phyloP scores from a whole-genome alignment of 2,113 vertebrate genomes.

The Antennarius striatus region DNA sequence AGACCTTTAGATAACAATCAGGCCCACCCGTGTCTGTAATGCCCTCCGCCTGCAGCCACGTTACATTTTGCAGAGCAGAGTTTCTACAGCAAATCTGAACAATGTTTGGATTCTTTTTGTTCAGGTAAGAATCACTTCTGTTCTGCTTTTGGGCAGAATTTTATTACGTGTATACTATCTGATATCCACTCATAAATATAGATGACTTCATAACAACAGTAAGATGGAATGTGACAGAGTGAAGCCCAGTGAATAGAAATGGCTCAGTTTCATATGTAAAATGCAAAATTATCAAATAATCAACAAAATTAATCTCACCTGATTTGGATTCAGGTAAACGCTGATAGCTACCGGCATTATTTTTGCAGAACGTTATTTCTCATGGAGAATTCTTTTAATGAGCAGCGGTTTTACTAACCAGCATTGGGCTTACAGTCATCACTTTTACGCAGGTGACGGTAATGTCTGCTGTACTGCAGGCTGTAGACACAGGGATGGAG shows the following conservation, averaged over 20 bases:
- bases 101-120: conserved; percentile 40
- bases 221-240: background rate
- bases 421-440: conserved; percentile 12
- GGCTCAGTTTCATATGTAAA: background rate
- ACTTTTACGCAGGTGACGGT: conserved; percentile 6
- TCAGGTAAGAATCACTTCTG: conserved; percentile 10
- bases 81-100: conserved; percentile 4
- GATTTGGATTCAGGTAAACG: conserved; percentile 8
- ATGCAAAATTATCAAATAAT: background rate
- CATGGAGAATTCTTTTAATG: background rate
- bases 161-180: conserved; percentile 55
- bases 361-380: conserved; percentile 25
- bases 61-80: conserved; percentile 11
- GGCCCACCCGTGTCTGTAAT: conserved; percentile 6
- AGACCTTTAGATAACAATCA: conserved; percentile 52
- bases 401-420: conserved; percentile 12
- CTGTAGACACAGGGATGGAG: background rate
- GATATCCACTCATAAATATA: conserved; percentile 46
- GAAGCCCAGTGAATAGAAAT: conserved; percentile 10
- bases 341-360: background rate
- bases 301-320: conserved; percentile 4
- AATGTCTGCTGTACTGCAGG: background rate
- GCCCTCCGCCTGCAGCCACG: conserved; percentile 30
- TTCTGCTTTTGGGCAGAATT: conserved; percentile 35
- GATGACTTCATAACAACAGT: conserved; percentile 12